Conservation (phyloP, 2,888 invertebrate genomes). For the Caenorhabditis sp. region DNA sequence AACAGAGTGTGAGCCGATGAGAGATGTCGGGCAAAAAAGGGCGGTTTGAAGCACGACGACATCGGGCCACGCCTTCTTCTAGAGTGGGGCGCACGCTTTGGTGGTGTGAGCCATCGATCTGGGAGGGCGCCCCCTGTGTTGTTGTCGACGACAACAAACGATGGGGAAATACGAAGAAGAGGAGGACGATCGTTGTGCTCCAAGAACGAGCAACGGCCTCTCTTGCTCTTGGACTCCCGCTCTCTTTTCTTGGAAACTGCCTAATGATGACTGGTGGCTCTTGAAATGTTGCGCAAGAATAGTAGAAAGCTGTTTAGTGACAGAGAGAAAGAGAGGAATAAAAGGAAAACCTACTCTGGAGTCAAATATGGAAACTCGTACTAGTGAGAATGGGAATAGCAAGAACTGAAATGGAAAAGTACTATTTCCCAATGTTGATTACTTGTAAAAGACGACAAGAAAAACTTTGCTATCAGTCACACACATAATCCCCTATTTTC, state of each 20-base stretch:
- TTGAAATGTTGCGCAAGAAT: constrained; percentile 38
- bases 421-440: constrained; percentile 26
- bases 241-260: constrained; percentile 46
- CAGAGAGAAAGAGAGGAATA: not conserved
- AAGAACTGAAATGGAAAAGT: not conserved
- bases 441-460: constrained; percentile 12
- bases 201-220: constrained; percentile 16
- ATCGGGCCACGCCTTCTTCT: constrained; percentile 51
- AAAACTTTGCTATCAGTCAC: constrained; percentile 24
- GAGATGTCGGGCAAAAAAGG: constrained; percentile 18
- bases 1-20: constrained; percentile 57
- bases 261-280: constrained; percentile 57
- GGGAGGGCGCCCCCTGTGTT: constrained; percentile 46
- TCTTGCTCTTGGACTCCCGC: constrained; percentile 22
- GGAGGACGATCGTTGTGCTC: constrained; percentile 10
- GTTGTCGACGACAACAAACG: constrained; percentile 61
- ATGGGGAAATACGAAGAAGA: constrained; percentile 26
- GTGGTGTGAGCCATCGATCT: constrained; percentile 61
- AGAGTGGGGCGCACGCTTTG: constrained; percentile 35
- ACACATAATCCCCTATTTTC: constrained; percentile 56
- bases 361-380: not conserved
- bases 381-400: not conserved
- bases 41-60: constrained; percentile 21
- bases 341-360: constrained; percentile 4
- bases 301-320: constrained; percentile 14